Evolutionary conservation across 2,797 vertebrate species (phyloP).

Genomic region (Tolypeutes matacus): DNA sequence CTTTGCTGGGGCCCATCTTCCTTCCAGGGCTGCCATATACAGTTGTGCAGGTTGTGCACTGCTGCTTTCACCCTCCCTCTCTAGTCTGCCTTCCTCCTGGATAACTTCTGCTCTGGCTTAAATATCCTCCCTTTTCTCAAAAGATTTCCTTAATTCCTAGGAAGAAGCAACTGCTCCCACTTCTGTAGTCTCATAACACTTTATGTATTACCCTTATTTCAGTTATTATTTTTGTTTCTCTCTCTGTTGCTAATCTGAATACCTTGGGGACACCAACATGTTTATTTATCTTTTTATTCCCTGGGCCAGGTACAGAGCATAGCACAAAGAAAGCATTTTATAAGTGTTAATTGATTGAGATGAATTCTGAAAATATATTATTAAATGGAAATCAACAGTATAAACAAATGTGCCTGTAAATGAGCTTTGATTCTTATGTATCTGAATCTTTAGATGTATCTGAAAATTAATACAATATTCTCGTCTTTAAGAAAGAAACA

Average conservation of each 20-base stretch:
- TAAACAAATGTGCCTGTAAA: neutral
- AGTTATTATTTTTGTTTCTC: neutral
- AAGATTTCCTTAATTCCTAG: neutral
- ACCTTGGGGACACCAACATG: neutral
- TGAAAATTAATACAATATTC: neutral
- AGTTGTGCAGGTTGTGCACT: neutral
- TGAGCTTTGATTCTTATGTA: neutral
- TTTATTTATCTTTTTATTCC: neutral
- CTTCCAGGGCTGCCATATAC: neutral
- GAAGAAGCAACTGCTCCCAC: neutral
- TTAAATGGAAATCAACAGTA: neutral
- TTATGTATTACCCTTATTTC: neutral
- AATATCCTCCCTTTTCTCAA: neutral
- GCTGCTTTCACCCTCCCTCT: neutral
- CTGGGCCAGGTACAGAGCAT: neutral
- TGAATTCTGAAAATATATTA: neutral
- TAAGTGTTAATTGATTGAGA: neutral
- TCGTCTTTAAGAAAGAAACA: neutral
- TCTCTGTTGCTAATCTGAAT: neutral
- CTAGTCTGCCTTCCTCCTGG: neutral
- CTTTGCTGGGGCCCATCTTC: neutral
- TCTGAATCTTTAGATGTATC: neutral
- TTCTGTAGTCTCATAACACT: neutral
- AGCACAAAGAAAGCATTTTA: neutral
- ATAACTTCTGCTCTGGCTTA: neutral